phyloP scores from a whole-genome alignment of 35 echinoderm and acorn worm genomes.

The Stichopus chloronotus region DNA sequence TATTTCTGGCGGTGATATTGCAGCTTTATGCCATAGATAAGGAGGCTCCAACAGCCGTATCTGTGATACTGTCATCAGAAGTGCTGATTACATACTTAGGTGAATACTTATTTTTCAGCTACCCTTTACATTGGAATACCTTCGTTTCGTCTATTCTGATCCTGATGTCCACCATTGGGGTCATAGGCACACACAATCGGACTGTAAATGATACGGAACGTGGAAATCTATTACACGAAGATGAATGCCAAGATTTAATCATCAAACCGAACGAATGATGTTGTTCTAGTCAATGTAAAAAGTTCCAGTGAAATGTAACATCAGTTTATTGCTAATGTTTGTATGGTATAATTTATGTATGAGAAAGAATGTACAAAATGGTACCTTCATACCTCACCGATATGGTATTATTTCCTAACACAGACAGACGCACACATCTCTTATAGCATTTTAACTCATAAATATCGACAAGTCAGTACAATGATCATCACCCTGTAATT shows the following conservation, averaged over 20 bases:
- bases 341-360: no score
- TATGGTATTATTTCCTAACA: no score
- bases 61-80: constrained; percentile 7
- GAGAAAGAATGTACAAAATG: no score
- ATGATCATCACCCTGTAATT: no score
- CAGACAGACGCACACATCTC: no score
- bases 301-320: no score
- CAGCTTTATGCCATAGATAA: neutral
- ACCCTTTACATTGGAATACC: neutral
- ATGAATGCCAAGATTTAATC: neutral
- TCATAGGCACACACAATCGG: neutral
- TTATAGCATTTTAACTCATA: no score
- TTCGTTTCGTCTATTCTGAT: neutral
- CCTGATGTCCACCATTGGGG: neutral
- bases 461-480: no score
- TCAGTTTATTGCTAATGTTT: no score
- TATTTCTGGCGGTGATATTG: neutral
- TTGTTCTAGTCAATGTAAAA: no score
- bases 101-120: neutral
- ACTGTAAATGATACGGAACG: neutral
- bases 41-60: neutral
- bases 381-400: no score
- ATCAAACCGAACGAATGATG: no score
- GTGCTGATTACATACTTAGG: constrained; percentile 4
- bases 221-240: neutral